Conservation (phyloP, 1,140 invertebrate species). For the Hycleus cichorii region DNA sequence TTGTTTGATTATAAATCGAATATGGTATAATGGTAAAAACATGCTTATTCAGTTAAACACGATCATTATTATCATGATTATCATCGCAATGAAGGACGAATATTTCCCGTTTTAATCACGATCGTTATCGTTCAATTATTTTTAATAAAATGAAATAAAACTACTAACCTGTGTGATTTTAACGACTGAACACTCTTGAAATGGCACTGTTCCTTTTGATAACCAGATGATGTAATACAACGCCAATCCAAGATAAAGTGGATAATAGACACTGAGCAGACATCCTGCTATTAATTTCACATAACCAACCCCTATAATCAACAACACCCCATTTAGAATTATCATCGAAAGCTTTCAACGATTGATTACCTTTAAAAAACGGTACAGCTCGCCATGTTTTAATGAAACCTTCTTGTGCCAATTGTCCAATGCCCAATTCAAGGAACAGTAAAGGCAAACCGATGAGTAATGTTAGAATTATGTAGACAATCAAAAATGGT, state of each 20-base stretch:
- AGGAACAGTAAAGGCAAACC: constrained; percentile 69
- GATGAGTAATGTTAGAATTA: constrained; percentile 53
- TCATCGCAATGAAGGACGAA: too few relatives aligned
- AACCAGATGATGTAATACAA: constrained; percentile 48
- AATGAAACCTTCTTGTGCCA: constrained; percentile 66
- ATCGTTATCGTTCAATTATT: too few relatives aligned
- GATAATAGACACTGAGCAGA: constrained; percentile 46
- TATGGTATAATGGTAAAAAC: too few relatives aligned
- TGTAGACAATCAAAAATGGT: constrained; percentile 60
- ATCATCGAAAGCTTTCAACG: neutral
- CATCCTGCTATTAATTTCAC: constrained; percentile 47
- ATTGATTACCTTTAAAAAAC: constrained; percentile 60
- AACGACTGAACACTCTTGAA: constrained; percentile 43
- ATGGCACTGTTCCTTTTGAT: constrained; percentile 44
- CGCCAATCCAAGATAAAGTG: constrained; percentile 46
- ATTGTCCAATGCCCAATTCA: constrained; percentile 70
- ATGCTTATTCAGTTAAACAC: too few relatives aligned
- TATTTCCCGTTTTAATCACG: too few relatives aligned
- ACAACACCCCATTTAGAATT: too few relatives aligned
- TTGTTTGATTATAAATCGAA: too few relatives aligned
- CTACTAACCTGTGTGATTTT: constrained; percentile 37
- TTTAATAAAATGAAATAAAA: neutral
- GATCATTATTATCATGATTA: too few relatives aligned
- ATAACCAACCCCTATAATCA: constrained; percentile 50
- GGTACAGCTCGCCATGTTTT: constrained; percentile 75